Evolutionary conservation across 2,113 vertebrate species (phyloP).

Genomic region (Orthonyx spaldingii): DNA sequence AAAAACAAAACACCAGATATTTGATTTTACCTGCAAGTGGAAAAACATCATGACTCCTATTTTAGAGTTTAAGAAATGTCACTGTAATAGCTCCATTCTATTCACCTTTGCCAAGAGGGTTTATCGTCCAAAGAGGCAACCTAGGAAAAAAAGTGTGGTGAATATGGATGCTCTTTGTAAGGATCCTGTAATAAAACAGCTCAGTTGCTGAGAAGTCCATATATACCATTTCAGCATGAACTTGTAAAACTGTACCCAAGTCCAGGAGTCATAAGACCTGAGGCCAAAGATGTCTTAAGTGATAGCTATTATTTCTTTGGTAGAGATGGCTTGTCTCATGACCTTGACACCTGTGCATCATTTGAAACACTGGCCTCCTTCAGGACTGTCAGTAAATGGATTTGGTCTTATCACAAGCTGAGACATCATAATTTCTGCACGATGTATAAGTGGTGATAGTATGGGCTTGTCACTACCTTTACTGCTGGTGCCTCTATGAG

Average conservation of each 20-base stretch:
- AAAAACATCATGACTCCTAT: background rate
- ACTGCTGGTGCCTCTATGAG: accelerated
- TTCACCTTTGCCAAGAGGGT: background rate
- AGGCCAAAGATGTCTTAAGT: background rate
- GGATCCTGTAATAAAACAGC: background rate
- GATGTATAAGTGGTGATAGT: background rate
- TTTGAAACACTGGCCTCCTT: background rate
- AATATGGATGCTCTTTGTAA: background rate
- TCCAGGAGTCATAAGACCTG: background rate
- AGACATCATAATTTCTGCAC: background rate
- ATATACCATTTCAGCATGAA: background rate
- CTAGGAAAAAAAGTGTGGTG: background rate
- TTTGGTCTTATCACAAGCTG: background rate
- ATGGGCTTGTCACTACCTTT: background rate
- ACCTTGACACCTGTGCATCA: background rate
- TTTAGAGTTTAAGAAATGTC: background rate
- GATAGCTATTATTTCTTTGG: background rate
- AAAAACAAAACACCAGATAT: background rate
- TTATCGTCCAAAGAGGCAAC: background rate
- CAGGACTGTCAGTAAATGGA: background rate
- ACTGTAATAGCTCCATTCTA: background rate
- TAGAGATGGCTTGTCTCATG: background rate
- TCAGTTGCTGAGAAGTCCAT: background rate
- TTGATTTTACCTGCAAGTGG: background rate
- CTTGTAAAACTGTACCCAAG: background rate